phyloP scores from a whole-genome alignment of 1,140 invertebrate species.

The Lethocerus indicus region DNA sequence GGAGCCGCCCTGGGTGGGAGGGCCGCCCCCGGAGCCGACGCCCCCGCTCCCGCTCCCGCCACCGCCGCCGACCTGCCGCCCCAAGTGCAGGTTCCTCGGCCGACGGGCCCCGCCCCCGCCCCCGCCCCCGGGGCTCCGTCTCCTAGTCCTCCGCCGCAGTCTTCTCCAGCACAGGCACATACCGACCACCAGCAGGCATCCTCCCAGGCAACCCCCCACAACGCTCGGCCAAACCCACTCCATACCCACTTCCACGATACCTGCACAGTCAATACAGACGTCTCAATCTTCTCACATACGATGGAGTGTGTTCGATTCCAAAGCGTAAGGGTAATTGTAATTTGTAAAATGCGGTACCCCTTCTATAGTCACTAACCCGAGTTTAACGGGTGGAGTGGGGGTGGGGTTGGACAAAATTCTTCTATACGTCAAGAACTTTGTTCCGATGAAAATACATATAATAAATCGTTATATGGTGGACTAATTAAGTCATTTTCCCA shows the following conservation, averaged over 20 bases:
- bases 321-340: neutral
- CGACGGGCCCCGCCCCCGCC: conserved; percentile 20
- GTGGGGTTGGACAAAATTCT: neutral
- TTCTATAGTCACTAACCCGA: neutral
- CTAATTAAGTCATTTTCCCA: no score
- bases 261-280: conserved; percentile 21
- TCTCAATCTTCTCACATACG: neutral
- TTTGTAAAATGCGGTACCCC: neutral
- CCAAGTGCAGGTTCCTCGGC: conserved; percentile 23
- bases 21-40: conserved; percentile 23
- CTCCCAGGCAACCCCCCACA: conserved; percentile 21
- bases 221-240: conserved; percentile 26
- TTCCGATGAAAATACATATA: neutral
- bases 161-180: conserved; percentile 27
- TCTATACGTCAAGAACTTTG: neutral
- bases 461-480: no score
- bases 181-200: conserved; percentile 21
- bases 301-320: neutral
- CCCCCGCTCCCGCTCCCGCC: conserved; percentile 19
- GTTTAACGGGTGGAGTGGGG: neutral
- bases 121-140: no score
- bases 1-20: conserved; percentile 26
- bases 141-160: conserved; percentile 22
- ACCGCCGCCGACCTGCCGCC: no score
- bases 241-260: conserved; percentile 24